These are phyloP conservation scores for Meda fulgida DNA, from an alignment of 2,797 vertebrate genomes.

Conservation along the genomic window DNA sequence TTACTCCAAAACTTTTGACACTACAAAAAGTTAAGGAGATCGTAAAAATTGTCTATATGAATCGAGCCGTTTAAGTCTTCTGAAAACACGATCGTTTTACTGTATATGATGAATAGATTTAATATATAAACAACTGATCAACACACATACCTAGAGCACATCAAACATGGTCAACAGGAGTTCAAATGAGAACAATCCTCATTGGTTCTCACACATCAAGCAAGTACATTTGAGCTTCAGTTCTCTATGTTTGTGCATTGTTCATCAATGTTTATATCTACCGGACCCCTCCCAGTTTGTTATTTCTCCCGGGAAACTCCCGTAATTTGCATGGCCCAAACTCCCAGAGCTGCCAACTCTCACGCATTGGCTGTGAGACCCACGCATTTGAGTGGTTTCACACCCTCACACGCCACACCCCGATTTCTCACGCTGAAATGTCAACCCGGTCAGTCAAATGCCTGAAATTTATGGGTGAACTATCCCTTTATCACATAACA, in stretches of 20 bases:
- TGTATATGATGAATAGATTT: not conserved
- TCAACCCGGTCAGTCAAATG: no score
- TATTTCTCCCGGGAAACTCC: no score
- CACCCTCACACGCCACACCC: no score
- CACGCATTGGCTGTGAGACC: no score
- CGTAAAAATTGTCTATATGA: not conserved
- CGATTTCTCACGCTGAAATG: no score
- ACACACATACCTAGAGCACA: not conserved
- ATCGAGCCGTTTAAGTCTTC: not conserved
- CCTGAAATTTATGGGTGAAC: no score
- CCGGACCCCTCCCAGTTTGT: no score
- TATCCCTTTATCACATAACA: no score
- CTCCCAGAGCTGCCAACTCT: no score
- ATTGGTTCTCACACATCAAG: not conserved
- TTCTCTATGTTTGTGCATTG: not conserved
- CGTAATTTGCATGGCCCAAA: no score
- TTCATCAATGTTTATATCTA: not conserved
- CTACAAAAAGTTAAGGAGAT: no score
- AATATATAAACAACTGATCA: not conserved
- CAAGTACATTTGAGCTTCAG: not conserved
- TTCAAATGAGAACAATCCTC: not conserved
- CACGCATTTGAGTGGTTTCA: no score
- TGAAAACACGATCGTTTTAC: not conserved
- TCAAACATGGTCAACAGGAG: not conserved
- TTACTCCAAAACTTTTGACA: not conserved